Evolutionary conservation across 1,140 invertebrate genomes (phyloP), one percentile per base, ranked within the genome.

Genomic region (Tetranychus urticae): DNA sequence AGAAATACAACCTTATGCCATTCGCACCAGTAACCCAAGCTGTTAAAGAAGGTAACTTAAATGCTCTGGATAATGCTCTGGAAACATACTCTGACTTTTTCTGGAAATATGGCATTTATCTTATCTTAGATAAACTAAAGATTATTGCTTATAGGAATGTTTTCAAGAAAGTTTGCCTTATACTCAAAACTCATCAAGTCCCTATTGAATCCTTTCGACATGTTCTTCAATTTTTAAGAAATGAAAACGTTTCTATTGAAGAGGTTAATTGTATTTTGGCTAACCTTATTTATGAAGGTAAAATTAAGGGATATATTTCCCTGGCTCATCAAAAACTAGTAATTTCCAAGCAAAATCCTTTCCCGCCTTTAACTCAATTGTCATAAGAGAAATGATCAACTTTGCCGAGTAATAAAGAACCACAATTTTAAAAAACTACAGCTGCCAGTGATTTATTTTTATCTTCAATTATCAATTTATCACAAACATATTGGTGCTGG

Each of bases 261-360:
- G 90, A 97, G 73, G 88, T 88, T 1, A 84, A 93, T 68, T 97
- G 92, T 74, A 88, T 97, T 69, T 79, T 97, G 12, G 88, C 90
- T 1, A 97, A 96, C 77, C 78, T 97, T 35, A 97, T 98, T 69
- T 88, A 82, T 71, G 89, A 94, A 73, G 73, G 73, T 63, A 78
- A 77, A 65, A 76, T 79, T 55, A 79, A 97, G 72, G 93, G 94
- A 1, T 98, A 98, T 71, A 94, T 98, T 69, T 96, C 91, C 0
- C 84, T 93, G 74, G 85, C 89, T 63, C 92, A 97, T 73, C 84
- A 93, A 70, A 97, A 96, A 75, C 76, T 98, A 56, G 92, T 98
- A 56, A 84, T 98, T 48, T 94, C 90, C 65, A 97, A 97, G 74
- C 85, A 90, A 70, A 92, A 91, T 77, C 84, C 93, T 14, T 97